Conservation (phyloP, 2,113 vertebrate species). For the Trichomycterus rosablanca region DNA sequence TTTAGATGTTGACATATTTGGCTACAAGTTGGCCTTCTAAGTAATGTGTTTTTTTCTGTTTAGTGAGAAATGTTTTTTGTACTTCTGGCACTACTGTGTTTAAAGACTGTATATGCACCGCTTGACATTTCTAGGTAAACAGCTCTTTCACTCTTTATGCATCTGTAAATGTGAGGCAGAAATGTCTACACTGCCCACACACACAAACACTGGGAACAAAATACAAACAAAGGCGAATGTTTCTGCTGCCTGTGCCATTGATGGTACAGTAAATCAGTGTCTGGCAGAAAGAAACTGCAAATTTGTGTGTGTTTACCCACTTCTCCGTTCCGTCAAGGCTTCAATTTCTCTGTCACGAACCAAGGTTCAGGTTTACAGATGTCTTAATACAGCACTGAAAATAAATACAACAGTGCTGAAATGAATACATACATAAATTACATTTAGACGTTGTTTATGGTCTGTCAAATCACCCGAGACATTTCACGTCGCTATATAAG, state of each 20-base stretch:
- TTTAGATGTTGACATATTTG: no score
- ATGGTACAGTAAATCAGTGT: neutral
- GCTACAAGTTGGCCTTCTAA: no score
- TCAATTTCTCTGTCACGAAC: neutral
- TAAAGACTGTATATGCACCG: no score
- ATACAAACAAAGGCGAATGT: neutral
- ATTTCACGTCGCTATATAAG: conserved; percentile 46
- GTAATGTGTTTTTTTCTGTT: no score
- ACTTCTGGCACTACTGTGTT: no score
- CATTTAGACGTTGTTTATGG: conserved; percentile 2
- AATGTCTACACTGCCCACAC: neutral
- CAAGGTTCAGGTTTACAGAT: neutral
- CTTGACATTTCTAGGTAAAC: neutral
- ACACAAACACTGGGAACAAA: neutral
- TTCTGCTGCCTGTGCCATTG: neutral
- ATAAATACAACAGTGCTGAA: no score
- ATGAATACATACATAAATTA: neutral
- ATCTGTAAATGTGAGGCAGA: no score
- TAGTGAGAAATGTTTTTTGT: no score
- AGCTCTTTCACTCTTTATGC: neutral
- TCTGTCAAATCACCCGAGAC: neutral
- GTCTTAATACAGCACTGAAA: neutral
- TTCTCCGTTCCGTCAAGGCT: neutral
- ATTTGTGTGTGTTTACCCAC: neutral
- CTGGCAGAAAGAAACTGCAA: neutral